Evolutionary conservation across 2,113 vertebrate genomes (phyloP), one percentile per base, ranked within the genome.

Genomic region (Labeo rohita): DNA sequence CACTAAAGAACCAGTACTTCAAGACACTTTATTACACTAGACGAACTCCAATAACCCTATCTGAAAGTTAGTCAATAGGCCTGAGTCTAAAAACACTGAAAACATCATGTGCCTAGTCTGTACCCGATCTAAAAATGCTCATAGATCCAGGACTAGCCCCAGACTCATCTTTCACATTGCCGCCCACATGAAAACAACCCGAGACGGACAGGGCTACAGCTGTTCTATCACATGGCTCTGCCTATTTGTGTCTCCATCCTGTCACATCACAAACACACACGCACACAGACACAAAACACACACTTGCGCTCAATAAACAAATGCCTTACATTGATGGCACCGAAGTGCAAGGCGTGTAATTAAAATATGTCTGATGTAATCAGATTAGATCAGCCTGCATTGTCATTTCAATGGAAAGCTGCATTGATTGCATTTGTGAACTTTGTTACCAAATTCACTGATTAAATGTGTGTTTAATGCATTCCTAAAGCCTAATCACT

Each of bases 181-280:
- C 59, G 13, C 75, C 66, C 78, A 45, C 45, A 52, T 66, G 15
- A 43, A 86, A 82, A 87, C 47, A 49, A 74, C 66, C 85, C 65
- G 77, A 87, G 86, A 87, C 72, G 52, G 83, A 76, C 73, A 86
- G 84, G 28, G 54, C 65, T 84, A 66, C 82, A 87, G 84, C 82
- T 86, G 87, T 65, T 75, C 47, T 18, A 74, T 90, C 89, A 90
- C 87, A 88, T 86, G 87, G 80, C 77, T 52, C 54, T 54, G 83
- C 56, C 84, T 90, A 86, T 90, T 84, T 88, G 78, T 45, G 86
- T 85, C 72, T 78, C 45, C 45, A 12, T 82, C 28, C 63, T 75
- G 72, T 80, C 39, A 43, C 28, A 89, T 73, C 77, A 80, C 52
- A 54, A 66, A 80, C 36, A 84, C 49, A 80, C 73, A 23, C 76